A percentile compares a stretch with the other conserved stretches of the same genome.
These are phyloP conservation scores for Perodicticus potto DNA, from an alignment of 2,797 vertebrate species.

Conservation along the genomic window DNA sequence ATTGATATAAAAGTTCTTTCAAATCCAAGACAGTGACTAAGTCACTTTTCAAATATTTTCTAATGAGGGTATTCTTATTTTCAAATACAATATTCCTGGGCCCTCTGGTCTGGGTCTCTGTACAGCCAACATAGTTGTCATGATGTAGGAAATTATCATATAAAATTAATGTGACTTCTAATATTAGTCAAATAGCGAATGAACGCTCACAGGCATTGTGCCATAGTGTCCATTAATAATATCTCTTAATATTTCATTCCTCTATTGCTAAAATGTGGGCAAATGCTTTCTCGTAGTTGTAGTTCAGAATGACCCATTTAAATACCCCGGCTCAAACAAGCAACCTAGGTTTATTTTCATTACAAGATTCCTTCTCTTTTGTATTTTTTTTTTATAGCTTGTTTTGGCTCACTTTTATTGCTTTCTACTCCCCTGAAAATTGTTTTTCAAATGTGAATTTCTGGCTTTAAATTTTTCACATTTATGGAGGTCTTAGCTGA, in stretches of 20 bases:
- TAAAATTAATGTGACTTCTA: conserved; percentile 58
- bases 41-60: conserved; percentile 4
- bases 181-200: conserved; percentile 44
- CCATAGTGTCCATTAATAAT: conserved; percentile 22
- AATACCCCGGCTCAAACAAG: conserved; percentile 26
- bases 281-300: conserved; percentile 34
- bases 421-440: background rate
- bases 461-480: background rate
- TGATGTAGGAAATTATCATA: background rate
- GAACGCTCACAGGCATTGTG: background rate
- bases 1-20: conserved; percentile 1
- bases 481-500: background rate
- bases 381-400: background rate
- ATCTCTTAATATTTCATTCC: conserved; percentile 24
- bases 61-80: background rate
- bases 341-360: background rate
- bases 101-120: background rate
- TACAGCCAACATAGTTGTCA: background rate
- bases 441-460: background rate
- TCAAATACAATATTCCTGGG: background rate
- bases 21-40: background rate
- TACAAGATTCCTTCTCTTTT: background rate
- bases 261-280: conserved; percentile 29
- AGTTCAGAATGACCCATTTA: conserved; percentile 45
- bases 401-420: conserved; percentile 33